These are phyloP conservation scores for Hydropsyche tenuis DNA, from an alignment of 1,140 invertebrate genomes.

Conservation along the genomic window DNA sequence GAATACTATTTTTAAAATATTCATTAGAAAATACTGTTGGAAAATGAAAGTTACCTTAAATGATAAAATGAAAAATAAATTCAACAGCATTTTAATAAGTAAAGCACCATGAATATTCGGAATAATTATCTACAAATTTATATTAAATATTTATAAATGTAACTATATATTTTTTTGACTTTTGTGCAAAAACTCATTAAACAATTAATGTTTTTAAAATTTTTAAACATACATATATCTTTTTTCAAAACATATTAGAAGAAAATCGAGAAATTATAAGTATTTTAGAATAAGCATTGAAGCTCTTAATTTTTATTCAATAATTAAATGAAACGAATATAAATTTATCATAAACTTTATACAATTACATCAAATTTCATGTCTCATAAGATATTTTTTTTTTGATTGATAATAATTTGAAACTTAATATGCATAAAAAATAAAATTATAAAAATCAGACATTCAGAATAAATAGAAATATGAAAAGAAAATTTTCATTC, in stretches of 20 bases:
- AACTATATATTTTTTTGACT: neutral
- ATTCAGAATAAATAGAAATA: too few relatives aligned
- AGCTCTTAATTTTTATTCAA: constrained; percentile 20
- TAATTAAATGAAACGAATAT: neutral
- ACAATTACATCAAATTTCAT: constrained; percentile 2
- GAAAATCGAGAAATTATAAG: neutral
- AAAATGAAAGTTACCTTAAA: neutral
- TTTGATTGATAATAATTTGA: neutral
- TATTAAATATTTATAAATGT: constrained; percentile 10
- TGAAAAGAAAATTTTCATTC: too few relatives aligned
- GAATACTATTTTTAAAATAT: too few relatives aligned
- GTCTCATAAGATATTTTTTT: constrained; percentile 22
- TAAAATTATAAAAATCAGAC: too few relatives aligned
- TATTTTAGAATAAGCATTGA: constrained; percentile 17
- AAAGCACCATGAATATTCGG: constrained; percentile 26
- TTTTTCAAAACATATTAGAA: neutral
- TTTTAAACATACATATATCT: constrained; percentile 3
- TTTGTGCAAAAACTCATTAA: constrained; percentile 16
- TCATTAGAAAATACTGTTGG: too few relatives aligned
- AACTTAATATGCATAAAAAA: too few relatives aligned
- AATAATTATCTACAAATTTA: constrained; percentile 10
- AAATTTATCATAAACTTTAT: neutral
- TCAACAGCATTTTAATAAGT: constrained; percentile 19
- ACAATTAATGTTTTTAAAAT: neutral
- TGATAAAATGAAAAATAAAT: neutral